Evolutionary conservation across 2,113 vertebrate species (phyloP).

Genomic region (Passerina amoena): DNA sequence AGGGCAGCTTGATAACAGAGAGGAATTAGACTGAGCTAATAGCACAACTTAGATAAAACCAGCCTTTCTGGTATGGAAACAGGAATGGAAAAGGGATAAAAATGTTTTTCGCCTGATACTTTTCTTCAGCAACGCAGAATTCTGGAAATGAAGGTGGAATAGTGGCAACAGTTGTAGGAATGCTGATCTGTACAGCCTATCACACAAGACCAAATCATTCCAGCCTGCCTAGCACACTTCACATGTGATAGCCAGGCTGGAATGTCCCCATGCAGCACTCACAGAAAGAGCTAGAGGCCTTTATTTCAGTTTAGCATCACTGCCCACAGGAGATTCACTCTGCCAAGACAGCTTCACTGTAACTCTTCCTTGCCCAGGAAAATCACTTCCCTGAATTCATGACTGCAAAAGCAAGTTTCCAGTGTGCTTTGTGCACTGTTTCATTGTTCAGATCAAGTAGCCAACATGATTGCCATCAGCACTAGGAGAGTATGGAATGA

Average conservation of each 20-base stretch:
- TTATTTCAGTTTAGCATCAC: not conserved
- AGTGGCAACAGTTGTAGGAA: not conserved
- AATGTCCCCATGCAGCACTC: not conserved
- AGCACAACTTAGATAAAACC: not conserved
- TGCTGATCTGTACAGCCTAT: not conserved
- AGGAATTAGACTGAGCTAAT: not conserved
- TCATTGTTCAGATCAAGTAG: not conserved
- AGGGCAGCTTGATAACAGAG: not conserved
- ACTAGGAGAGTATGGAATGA: not conserved
- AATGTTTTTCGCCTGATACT: not conserved
- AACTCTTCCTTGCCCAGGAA: not conserved
- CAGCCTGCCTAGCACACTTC: no score
- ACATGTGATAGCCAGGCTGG: not conserved
- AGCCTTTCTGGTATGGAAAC: not conserved
- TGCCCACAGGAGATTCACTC: not conserved
- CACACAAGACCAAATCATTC: not conserved
- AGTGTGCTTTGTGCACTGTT: not conserved
- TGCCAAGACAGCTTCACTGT: not conserved
- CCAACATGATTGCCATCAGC: not conserved
- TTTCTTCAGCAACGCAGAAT: not conserved
- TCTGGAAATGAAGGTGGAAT: not conserved
- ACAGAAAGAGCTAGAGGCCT: not conserved
- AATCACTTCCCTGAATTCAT: not conserved
- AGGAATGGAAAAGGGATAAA: not conserved
- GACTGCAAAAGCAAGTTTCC: not conserved